Conservation (phyloP, 2,888 invertebrate genomes). For the Homarus gammarus region DNA sequence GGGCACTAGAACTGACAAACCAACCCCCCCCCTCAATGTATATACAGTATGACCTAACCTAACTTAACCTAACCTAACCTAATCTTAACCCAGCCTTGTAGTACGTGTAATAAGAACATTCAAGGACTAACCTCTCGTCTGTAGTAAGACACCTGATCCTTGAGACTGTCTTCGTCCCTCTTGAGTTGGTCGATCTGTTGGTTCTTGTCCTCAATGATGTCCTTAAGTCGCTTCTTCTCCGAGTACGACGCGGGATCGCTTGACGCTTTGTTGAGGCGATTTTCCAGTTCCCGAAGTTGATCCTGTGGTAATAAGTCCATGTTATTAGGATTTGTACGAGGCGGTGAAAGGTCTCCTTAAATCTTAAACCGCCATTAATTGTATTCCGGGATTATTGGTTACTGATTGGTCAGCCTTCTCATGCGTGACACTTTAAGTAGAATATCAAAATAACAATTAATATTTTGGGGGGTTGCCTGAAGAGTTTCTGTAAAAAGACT, state of each 20-base stretch:
- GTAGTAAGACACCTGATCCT: conserved; percentile 87
- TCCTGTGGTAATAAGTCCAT: conserved; percentile 79
- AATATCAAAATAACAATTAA: too few species aligned
- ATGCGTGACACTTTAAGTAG: too few species aligned
- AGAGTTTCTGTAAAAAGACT: too few species aligned
- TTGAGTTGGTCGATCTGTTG: conserved; percentile 86
- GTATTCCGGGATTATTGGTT: too few species aligned
- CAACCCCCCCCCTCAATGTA: background rate
- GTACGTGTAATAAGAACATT: background rate
- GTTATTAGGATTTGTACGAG: too few species aligned
- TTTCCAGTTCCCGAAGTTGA: conserved; percentile 80
- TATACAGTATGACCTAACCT: background rate
- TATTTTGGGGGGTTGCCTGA: too few species aligned
- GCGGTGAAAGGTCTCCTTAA: too few species aligned
- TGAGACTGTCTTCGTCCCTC: conserved; percentile 85
- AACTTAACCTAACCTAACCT: background rate
- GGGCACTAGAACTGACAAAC: background rate
- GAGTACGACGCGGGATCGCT: conserved; percentile 82
- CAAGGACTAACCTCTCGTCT: conserved; percentile 82
- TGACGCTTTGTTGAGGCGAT: conserved; percentile 77
- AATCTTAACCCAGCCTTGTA: background rate
- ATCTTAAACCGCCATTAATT: too few species aligned
- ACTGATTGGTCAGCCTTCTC: too few species aligned
- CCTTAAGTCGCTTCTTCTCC: conserved; percentile 85
- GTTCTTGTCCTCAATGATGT: conserved; percentile 87